A percentile compares a stretch with the other conserved stretches of the same genome.
phyloP scores from a whole-genome alignment of 1,140 invertebrate species.

The Goniozus legneri region DNA sequence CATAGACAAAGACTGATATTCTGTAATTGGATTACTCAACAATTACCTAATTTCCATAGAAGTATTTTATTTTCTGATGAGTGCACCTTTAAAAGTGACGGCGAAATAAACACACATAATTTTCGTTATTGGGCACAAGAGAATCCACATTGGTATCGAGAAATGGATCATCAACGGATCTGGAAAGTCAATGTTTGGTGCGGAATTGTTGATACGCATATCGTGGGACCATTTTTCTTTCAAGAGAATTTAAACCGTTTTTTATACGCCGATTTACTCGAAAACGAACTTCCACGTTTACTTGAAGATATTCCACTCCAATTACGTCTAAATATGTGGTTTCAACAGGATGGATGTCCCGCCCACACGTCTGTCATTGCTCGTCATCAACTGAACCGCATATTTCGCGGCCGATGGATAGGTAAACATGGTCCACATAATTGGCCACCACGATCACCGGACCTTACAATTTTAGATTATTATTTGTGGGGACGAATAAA shows the following conservation, averaged over 20 bases:
- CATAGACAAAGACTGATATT: conserved; percentile 1
- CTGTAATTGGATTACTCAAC: neutral
- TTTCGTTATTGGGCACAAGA: conserved; percentile 18
- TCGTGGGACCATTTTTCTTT: conserved; percentile 23
- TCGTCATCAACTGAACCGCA: conserved; percentile 6
- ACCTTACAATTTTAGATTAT: conserved; percentile 1
- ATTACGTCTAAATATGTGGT: conserved; percentile 20
- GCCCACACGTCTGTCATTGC: conserved; percentile 12
- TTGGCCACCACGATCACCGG: conserved; percentile 3
- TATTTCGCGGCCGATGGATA: conserved; percentile 15
- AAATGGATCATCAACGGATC: conserved; percentile 19
- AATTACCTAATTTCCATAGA: neutral
- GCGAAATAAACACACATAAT: conserved; percentile 18
- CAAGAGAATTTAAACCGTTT: conserved; percentile 19
- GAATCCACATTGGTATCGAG: conserved; percentile 22
- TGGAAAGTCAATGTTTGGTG: conserved; percentile 29
- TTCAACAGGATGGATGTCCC: conserved; percentile 26
- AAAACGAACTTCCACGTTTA: conserved; percentile 24
- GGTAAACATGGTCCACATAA: conserved; percentile 9
- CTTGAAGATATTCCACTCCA: conserved; percentile 29
- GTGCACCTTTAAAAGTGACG: conserved; percentile 12
- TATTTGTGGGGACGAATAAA: conserved; percentile 5
- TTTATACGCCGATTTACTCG: conserved; percentile 19
- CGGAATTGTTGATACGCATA: conserved; percentile 18
- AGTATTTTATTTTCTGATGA: conserved; percentile 7